Evolutionary conservation across 1,140 invertebrate species (phyloP).

Genomic region (Oryzaephilus surinamensis): DNA sequence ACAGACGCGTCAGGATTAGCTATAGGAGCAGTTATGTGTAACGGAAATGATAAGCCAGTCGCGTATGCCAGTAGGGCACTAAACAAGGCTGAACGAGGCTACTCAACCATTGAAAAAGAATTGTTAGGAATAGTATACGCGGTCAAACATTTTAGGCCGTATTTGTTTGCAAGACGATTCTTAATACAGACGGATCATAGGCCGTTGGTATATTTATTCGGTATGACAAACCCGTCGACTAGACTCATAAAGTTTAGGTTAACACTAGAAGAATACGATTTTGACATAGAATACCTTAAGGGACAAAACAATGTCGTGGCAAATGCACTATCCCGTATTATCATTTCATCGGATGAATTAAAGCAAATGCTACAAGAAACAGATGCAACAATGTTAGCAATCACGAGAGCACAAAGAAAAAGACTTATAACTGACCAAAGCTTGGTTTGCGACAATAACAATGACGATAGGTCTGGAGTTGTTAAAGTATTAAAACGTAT

Average conservation of each 20-base stretch:
- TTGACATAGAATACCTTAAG: too few species aligned
- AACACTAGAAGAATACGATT: slow-evolving; percentile 30
- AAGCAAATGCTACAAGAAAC: too few species aligned
- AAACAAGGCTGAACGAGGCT: slow-evolving; percentile 5
- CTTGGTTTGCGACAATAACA: too few species aligned
- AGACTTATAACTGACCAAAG: too few species aligned
- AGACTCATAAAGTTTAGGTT: slow-evolving; percentile 28
- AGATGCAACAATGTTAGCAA: too few species aligned
- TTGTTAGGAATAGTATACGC: slow-evolving; percentile 7
- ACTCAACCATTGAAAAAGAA: slow-evolving; percentile 8
- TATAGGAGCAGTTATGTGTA: slow-evolving; percentile 28
- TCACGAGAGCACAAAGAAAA: too few species aligned
- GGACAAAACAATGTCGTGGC: too few species aligned
- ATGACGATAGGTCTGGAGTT: too few species aligned
- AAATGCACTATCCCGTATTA: too few species aligned
- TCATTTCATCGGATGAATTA: too few species aligned
- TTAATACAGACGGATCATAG: slow-evolving; percentile 41
- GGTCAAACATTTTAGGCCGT: slow-evolving; percentile 38
- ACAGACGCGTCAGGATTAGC: slow-evolving; percentile 32
- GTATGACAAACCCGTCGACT: slow-evolving; percentile 33
- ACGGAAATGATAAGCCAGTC: slow-evolving; percentile 25
- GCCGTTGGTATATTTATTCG: slow-evolving; percentile 39
- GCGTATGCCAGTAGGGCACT: slow-evolving; percentile 21
- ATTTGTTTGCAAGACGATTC: slow-evolving; percentile 39
- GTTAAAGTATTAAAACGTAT: too few species aligned